Evolutionary conservation across 1,140 invertebrate genomes (phyloP).

Genomic region (Drosophila ercepeae): DNA sequence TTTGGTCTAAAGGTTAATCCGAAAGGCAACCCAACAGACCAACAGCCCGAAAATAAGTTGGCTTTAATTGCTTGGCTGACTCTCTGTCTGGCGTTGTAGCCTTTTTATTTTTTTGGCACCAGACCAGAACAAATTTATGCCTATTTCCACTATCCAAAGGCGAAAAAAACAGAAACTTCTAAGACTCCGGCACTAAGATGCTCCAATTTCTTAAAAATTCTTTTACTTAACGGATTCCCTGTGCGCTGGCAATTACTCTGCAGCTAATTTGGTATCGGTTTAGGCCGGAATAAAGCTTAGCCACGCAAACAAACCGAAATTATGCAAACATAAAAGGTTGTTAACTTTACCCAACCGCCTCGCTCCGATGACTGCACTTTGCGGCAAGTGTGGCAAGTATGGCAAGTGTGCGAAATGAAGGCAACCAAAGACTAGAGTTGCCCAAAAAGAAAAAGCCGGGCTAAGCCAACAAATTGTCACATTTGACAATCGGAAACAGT

Average conservation of each 20-base stretch:
- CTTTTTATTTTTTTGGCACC: conserved; percentile 60
- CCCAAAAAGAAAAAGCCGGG: background rate
- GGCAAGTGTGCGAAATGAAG: conserved; percentile 17
- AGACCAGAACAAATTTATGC: conserved; percentile 78
- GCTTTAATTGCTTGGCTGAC: conserved; percentile 67
- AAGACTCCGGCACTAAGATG: conserved; percentile 3
- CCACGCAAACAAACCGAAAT: conserved; percentile 25
- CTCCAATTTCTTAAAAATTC: conserved; percentile 12
- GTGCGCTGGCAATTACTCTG: conserved; percentile 51
- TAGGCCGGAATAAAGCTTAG: conserved; percentile 34
- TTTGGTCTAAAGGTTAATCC: conserved; percentile 26
- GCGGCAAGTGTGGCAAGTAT: conserved; percentile 24
- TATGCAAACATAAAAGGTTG: conserved; percentile 65
- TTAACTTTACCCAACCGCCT: conserved; percentile 48
- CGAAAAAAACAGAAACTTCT: conserved; percentile 35
- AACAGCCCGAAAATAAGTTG: conserved; percentile 26
- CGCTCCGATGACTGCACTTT: conserved; percentile 47
- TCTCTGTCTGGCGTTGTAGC: conserved; percentile 29
- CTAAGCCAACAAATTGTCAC: conserved; percentile 43
- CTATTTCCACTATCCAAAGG: conserved; percentile 22
- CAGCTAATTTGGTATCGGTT: conserved; percentile 61
- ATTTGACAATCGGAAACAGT: conserved; percentile 44
- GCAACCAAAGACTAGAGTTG: background rate
- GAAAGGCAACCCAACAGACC: background rate
- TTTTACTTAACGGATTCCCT: conserved; percentile 41